phyloP scores from a whole-genome alignment of 2,113 vertebrate species.

The Amblyopsis rosae region DNA sequence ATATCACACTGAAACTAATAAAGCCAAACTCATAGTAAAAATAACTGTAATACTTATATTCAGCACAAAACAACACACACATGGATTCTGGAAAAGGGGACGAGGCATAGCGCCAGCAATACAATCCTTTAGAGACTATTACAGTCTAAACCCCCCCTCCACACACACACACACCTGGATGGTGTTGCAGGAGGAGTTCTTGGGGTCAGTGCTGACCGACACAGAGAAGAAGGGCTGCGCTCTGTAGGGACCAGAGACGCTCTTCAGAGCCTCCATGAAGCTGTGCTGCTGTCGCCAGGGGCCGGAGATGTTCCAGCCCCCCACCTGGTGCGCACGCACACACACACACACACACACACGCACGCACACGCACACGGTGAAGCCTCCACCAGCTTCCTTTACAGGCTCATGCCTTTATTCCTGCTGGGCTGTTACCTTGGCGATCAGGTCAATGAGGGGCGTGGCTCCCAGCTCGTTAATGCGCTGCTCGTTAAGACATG shows the following conservation, averaged over 20 bases:
- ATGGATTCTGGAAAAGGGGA: no score
- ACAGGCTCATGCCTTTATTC: neutral
- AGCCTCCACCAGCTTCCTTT: neutral
- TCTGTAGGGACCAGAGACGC: constrained; percentile 89
- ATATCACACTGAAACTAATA: no score
- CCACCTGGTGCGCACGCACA: constrained; percentile 75
- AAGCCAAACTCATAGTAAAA: no score
- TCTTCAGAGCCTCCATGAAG: constrained; percentile 95
- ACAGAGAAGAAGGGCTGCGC: constrained; percentile 93
- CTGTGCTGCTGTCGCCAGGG: constrained; percentile 87
- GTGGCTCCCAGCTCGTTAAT: constrained; percentile 92
- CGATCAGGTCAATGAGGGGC: constrained; percentile 90
- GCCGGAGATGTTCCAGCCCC: constrained; percentile 93
- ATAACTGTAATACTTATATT: no score
- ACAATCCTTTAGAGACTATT: neutral
- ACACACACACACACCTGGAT: constrained; percentile 82
- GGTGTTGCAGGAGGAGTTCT: constrained; percentile 95
- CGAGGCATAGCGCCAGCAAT: no score
- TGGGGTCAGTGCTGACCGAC: constrained; percentile 89
- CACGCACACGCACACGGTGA: neutral
- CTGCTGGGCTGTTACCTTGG: constrained; percentile 74
- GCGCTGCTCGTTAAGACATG: constrained; percentile 89
- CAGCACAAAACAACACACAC: no score
- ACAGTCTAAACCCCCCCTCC: neutral
- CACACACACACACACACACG: constrained; percentile 1